phyloP scores from a whole-genome alignment of 2,888 invertebrate species.

The Hermaeophaga mercurialis region DNA sequence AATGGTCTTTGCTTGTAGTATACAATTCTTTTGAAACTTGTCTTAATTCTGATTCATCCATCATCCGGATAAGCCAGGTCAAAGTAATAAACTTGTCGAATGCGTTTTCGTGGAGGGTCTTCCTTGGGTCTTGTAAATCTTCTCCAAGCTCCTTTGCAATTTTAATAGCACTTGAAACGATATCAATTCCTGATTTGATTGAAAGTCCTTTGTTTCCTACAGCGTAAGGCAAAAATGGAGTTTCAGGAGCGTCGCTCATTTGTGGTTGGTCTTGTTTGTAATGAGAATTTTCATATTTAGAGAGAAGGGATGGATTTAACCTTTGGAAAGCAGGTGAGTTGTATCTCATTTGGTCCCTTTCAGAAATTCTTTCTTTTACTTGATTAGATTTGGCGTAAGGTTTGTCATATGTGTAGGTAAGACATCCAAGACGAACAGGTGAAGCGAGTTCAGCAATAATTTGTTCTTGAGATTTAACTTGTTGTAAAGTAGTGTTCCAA shows the following conservation, averaged over 20 bases:
- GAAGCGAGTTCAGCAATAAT: constrained; percentile 55
- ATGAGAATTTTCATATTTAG: constrained; percentile 56
- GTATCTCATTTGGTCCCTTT: neutral
- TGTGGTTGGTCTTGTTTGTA: constrained; percentile 48
- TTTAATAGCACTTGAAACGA: constrained; percentile 48
- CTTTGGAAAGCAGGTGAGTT: constrained; percentile 33
- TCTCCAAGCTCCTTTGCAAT: constrained; percentile 64
- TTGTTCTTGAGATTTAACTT: constrained; percentile 53
- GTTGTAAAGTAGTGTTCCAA: constrained; percentile 61
- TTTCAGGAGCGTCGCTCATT: constrained; percentile 55
- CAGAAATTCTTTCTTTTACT: constrained; percentile 5
- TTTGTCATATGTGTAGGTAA: constrained; percentile 62
- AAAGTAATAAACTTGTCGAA: constrained; percentile 68
- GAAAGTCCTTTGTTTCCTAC: constrained; percentile 59
- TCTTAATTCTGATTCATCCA: constrained; percentile 66
- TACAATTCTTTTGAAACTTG: constrained; percentile 63
- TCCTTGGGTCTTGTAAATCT: constrained; percentile 64
- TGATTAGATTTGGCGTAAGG: constrained; percentile 45
- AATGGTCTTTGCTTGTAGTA: constrained; percentile 47
- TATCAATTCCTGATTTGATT: constrained; percentile 48
- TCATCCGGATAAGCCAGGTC: constrained; percentile 63
- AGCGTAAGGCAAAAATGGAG: constrained; percentile 59
- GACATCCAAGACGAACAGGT: constrained; percentile 59
- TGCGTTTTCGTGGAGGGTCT: constrained; percentile 63
- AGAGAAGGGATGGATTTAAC: constrained; percentile 24